Evolutionary conservation across 2,113 vertebrate species (phyloP).

Genomic region (Theristicus caerulescens): DNA sequence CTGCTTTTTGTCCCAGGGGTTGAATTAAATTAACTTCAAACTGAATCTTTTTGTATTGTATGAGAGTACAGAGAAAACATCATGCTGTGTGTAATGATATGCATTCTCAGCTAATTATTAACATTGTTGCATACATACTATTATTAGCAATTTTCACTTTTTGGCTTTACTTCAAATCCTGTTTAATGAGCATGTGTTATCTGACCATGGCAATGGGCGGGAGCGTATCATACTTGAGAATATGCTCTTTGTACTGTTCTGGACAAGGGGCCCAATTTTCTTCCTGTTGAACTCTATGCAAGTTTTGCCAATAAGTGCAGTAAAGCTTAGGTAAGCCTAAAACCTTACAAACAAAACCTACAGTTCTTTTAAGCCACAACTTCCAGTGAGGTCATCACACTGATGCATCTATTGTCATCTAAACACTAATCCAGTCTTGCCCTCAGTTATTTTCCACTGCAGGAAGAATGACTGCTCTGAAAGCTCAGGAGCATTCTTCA

Average conservation of each 20-base stretch:
- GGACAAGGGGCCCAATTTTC: background rate
- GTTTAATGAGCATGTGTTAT: constrained; percentile 57
- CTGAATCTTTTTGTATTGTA: constrained; percentile 35
- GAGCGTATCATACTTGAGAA: background rate
- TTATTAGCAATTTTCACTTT: constrained; percentile 62
- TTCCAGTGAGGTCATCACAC: constrained; percentile 18
- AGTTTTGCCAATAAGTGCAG: background rate
- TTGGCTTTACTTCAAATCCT: constrained; percentile 60
- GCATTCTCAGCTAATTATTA: constrained; percentile 74
- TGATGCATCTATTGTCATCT: background rate
- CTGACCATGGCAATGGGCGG: background rate
- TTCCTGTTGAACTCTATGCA: background rate
- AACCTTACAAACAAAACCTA: background rate
- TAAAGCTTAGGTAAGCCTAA: background rate
- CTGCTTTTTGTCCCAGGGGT: constrained; percentile 55
- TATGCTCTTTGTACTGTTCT: constrained; percentile 22
- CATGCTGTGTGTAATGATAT: constrained; percentile 47
- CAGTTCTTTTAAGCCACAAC: background rate
- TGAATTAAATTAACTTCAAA: constrained; percentile 69
- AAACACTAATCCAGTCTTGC: background rate
- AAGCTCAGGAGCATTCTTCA: background rate
- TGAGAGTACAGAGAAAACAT: constrained; percentile 37
- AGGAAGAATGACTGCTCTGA: background rate
- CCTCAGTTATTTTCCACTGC: background rate
- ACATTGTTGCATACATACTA: constrained; percentile 64